Base-by-base conservation (phyloP, 1,140 invertebrate species). In the Drosophila varians region DNA sequence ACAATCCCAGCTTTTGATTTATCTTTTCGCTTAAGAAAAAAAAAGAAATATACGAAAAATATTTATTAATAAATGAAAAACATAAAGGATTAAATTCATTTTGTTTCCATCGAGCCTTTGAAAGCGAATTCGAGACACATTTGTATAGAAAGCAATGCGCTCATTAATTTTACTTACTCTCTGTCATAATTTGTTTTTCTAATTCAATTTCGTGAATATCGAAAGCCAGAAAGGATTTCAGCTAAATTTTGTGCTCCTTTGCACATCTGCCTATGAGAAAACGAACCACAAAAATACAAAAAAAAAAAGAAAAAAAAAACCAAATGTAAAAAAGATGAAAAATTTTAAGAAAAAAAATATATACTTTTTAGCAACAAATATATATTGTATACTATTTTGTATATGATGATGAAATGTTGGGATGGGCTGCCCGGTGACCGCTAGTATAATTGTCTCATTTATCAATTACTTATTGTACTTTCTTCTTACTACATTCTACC, bases 401-500 rank as follows among this genome's bases (percentile, higher is more conserved):
- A 87, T 83, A 87, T 87, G 83, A 89, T 86, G 80, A 86, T 84
- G 82, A 90, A 90, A 91, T 91, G 90, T 91, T 91, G 90, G 90
- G 90, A 91, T 91, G 90, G 90, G 90, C 90, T 91, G 90, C 90
- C 90, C 90, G 90, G 88, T 91, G 90, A 91, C 89, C 89, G 89
- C 89, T 90, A 89, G 86, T 88, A 88, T 88, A 89, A 88, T 89
- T 88, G 78, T 86, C 79, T 88, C 78, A 89, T 89, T 89, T 87
- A 86, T 86, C 82, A 87, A 87, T 87, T 88, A 88, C 78, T 88
- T 79, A 82, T 86, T 84, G 80, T 84, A 84, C 80, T 84, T 84
- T 84, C 80, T 84, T 84, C 82, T 84, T 87, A 84, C 76, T 84
- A 84, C 79, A 77, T 80, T 82, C 77, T 80, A 76, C 77, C 77